A percentile compares a stretch with the other conserved stretches of the same genome.
Evolutionary conservation across 2,113 vertebrate species (phyloP).

Genomic region (Aphyosemion australe): DNA sequence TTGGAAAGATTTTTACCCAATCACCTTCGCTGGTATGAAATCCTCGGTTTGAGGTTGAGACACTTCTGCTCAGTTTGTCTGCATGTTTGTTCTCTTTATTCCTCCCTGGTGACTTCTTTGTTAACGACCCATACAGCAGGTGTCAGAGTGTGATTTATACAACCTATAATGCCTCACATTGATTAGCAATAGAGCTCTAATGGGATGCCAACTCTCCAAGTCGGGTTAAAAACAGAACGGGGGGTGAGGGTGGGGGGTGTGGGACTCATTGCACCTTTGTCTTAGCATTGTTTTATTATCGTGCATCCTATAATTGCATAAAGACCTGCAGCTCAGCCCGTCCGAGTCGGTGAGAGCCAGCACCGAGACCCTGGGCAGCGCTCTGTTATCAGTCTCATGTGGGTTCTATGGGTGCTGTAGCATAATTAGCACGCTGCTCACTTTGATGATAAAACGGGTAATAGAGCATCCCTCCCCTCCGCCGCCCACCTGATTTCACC

Average conservation of each 20-base stretch:
- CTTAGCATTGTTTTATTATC: slow-evolving; percentile 31
- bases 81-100: slow-evolving; percentile 63
- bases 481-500: slow-evolving; percentile 65
- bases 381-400: slow-evolving; percentile 74
- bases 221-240: slow-evolving; percentile 31
- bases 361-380: slow-evolving; percentile 68
- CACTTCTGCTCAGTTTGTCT: slow-evolving; percentile 50
- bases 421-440: slow-evolving; percentile 71
- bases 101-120: slow-evolving; percentile 62
- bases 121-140: slow-evolving; percentile 72
- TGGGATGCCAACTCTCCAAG: slow-evolving; percentile 63
- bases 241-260: slow-evolving; percentile 10
- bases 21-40: slow-evolving; percentile 28
- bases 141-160: slow-evolving; percentile 78
- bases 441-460: slow-evolving; percentile 77
- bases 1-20: slow-evolving; percentile 6
- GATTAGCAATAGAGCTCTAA: slow-evolving; percentile 76
- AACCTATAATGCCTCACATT: slow-evolving; percentile 76
- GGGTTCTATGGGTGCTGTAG: slow-evolving; percentile 71
- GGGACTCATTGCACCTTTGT: slow-evolving; percentile 25
- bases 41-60: slow-evolving; percentile 36
- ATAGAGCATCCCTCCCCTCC: slow-evolving; percentile 56
- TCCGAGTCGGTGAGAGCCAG: slow-evolving; percentile 58
- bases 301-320: slow-evolving; percentile 35
- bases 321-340: slow-evolving; percentile 49